Evolutionary conservation across 2,797 vertebrate genomes (phyloP).

Genomic region (Gadopsis marmoratus): DNA sequence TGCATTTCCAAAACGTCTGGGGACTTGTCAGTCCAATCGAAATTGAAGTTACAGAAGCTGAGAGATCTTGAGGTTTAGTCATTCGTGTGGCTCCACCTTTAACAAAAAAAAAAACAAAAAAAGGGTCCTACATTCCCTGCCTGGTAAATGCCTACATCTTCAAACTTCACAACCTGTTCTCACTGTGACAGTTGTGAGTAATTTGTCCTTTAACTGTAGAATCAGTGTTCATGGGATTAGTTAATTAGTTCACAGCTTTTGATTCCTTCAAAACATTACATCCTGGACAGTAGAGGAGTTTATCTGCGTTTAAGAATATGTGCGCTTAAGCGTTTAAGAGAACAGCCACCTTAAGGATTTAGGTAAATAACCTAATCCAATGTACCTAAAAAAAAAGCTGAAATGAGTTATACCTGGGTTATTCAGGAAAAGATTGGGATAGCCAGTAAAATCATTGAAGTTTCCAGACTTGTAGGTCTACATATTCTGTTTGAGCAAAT

Average conservation of each 20-base stretch:
- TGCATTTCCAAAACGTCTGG: not conserved
- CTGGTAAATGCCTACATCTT: not conserved
- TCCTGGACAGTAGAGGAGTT: not conserved
- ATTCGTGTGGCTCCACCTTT: not conserved
- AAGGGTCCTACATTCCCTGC: too few relatives aligned
- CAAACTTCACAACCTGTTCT: not conserved
- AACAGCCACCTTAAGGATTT: not conserved
- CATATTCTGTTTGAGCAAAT: not conserved
- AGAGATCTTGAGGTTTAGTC: not conserved
- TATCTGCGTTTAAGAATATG: not conserved
- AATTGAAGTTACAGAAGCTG: not conserved
- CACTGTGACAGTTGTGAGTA: too few relatives aligned
- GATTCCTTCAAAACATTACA: not conserved
- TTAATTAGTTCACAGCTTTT: not conserved
- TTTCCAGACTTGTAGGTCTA: not conserved
- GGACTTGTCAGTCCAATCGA: not conserved
- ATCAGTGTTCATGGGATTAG: not conserved
- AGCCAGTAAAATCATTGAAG: not conserved
- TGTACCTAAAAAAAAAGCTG: not conserved
- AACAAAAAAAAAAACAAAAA: too few relatives aligned
- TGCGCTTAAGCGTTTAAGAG: not conserved
- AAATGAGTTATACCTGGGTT: not conserved
- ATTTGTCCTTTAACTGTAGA: not conserved
- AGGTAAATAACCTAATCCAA: not conserved
- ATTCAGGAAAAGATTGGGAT: not conserved